Conservation (phyloP, 2,797 vertebrate species). For the Rhinogobio ventralis region DNA sequence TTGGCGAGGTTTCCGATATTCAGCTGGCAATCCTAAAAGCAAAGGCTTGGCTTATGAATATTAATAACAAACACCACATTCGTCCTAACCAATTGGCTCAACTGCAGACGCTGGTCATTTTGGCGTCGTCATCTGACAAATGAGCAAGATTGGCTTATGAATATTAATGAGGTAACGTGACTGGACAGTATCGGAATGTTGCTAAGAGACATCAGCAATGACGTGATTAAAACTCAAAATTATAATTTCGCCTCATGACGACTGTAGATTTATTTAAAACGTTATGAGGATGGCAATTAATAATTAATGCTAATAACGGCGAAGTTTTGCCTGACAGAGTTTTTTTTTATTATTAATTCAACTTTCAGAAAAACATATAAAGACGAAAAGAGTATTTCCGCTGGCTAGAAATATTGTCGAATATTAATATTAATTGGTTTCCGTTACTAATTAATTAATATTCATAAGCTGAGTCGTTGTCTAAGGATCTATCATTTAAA, state of each 20-base stretch:
- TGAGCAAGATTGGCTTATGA: background rate
- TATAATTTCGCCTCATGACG: background rate
- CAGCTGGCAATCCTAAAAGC: background rate
- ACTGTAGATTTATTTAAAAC: background rate
- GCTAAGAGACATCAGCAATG: background rate
- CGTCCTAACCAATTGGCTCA: background rate
- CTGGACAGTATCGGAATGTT: background rate
- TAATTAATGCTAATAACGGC: background rate
- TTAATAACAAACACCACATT: background rate
- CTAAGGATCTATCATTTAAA: background rate
- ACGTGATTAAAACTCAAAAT: background rate
- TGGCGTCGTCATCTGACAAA: background rate
- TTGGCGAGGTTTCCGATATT: background rate
- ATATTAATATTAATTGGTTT: background rate
- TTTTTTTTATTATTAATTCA: too few relatives aligned
- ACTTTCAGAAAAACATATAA: too few relatives aligned
- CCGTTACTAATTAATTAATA: background rate
- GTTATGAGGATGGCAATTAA: background rate
- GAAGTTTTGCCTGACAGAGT: background rate
- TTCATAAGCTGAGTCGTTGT: background rate
- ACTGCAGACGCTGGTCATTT: background rate
- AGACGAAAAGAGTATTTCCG: background rate
- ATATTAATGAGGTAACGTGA: background rate
- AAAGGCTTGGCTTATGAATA: conserved; percentile 16
- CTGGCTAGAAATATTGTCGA: background rate